These are phyloP conservation scores for Chaetodon auriga DNA, from an alignment of 2,113 vertebrate genomes.

Conservation along the genomic window DNA sequence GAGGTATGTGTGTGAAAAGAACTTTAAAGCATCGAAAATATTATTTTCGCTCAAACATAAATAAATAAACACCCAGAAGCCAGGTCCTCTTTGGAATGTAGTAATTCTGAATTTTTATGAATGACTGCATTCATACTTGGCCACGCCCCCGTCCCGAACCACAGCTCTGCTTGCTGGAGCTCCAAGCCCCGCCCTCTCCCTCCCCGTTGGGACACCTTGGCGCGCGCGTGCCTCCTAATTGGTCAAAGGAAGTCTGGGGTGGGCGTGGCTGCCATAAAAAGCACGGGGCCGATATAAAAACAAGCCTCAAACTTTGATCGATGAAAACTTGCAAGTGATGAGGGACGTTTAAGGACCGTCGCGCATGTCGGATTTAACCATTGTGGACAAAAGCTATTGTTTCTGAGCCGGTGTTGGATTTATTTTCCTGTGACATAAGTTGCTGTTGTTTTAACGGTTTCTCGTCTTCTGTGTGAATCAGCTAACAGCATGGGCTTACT, in stretches of 20 bases:
- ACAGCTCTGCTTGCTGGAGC: slow-evolving; percentile 33
- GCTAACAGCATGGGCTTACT: slow-evolving; percentile 78
- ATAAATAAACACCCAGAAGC: slow-evolving; percentile 82
- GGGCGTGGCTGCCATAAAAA: slow-evolving; percentile 71
- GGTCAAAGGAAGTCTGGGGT: slow-evolving; percentile 56
- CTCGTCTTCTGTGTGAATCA: slow-evolving; percentile 42
- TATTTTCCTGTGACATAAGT: slow-evolving; percentile 28
- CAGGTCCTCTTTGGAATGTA: slow-evolving; percentile 81
- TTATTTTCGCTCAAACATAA: slow-evolving; percentile 75
- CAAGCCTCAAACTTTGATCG: slow-evolving; percentile 36
- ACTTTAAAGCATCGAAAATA: slow-evolving; percentile 83
- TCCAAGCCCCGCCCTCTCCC: slow-evolving; percentile 42
- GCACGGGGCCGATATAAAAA: slow-evolving; percentile 74
- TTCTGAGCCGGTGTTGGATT: slow-evolving; percentile 45
- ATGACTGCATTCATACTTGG: slow-evolving; percentile 85
- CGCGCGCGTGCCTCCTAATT: slow-evolving; percentile 72
- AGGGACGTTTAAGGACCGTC: slow-evolving; percentile 17
- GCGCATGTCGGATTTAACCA: slow-evolving; percentile 55
- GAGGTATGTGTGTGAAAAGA: slow-evolving; percentile 75
- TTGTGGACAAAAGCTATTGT: slow-evolving; percentile 53
- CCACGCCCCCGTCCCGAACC: slow-evolving; percentile 71
- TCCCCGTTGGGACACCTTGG: slow-evolving; percentile 55
- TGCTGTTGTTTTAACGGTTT: neutral
- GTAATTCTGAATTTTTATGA: slow-evolving; percentile 86
- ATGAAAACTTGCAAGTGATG: slow-evolving; percentile 62